Evolutionary conservation across 2,888 invertebrate genomes (phyloP), one percentile per base, ranked within the genome.

Genomic region (Pterobdella sp.): DNA sequence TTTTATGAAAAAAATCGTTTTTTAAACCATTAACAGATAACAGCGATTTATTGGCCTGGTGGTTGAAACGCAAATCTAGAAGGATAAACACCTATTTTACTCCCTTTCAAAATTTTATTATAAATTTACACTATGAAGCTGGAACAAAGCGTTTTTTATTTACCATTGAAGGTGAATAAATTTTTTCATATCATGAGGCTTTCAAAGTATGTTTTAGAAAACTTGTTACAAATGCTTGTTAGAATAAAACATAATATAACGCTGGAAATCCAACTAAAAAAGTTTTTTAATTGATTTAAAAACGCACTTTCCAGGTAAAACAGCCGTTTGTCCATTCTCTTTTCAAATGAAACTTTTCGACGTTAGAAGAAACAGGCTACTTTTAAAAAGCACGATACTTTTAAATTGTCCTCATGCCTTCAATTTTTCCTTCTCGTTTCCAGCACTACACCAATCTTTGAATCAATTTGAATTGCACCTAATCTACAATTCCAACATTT

Each of bases 291-390:
- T n/a, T n/a, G n/a, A n/a, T n/a, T n/a, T n/a, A n/a, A n/a, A n/a
- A n/a, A n/a, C n/a, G n/a, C n/a, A 14, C 49, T 22, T 14, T 14
- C 18, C 60, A 56, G 60, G 60, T 22, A n/a, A 22, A 56, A 56
- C 26, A 26, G 26, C 60, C 26, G 18, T n/a, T 56, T 56, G 60
- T 22, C 60, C 60, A 14, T 56, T 56, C 60, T 56, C 4, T 22
- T 56, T 56, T 22, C 60, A 56, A 56, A n/a, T 56, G 60, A 56
- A 56, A n/a, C 60, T 56, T 56, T 56, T 56, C n/a, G 60, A 56
- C 60, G 4, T 56, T 3, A 56, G 14, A 14, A 56, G 3, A 4
- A n/a, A 56, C 60, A 56, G n/a, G 3, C 60, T 22, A 4, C 14
- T 56, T 22, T 22, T 56, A 3, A 3, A 56, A 22, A 56, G 3